Base-by-base conservation (phyloP, 2,113 vertebrate species). In the Myotis lucifugus region DNA sequence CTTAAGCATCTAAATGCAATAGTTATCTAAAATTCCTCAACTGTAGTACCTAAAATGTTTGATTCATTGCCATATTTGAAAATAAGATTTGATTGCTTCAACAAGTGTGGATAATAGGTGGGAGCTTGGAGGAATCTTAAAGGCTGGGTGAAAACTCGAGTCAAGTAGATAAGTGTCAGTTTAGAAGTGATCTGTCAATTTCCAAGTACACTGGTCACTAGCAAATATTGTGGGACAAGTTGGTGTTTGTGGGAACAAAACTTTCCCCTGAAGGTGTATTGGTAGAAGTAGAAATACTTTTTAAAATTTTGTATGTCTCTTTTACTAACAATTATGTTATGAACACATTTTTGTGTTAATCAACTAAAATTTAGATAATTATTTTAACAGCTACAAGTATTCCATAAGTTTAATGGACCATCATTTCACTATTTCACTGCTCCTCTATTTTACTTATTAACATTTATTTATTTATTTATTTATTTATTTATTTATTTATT, bases 1-100 rank as follows among this genome's bases (percentile, higher is more conserved):
- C 21, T 12, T 79, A 88, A 42, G 42, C 64, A 64, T 85, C 72
- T 70, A 91, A 91, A 52, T 88, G 6, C 37, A 87, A 19, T 88
- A 69, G 90, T 90, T 37, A 72, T 64, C 74, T 95, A 66, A 74
- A 87, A 56, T 82, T 85, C 91, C 50, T 85, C 21, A 54, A 23
- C 8, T 34, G 1, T 69, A n/a, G 10, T 90, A 79, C 50, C n/a
- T 79, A 46, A 85, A 59, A n/a, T 19, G 13, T 56, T 56, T 61
- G 70, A 79, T 54, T 88, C 18, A 8, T 85, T 72, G 54, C 42
- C 66, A n/a, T 42, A 69, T 54, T 79, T 88, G 81, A 70, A 95
- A 76, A 84, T 66, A 69, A 37, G 15, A 78, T 66, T 59, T 94
- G 40, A 91, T 34, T 82, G 42, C 61, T 37, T 2, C 10, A 82